Conservation (phyloP, 2,113 vertebrate genomes). For the Oryctolagus cuniculus region DNA sequence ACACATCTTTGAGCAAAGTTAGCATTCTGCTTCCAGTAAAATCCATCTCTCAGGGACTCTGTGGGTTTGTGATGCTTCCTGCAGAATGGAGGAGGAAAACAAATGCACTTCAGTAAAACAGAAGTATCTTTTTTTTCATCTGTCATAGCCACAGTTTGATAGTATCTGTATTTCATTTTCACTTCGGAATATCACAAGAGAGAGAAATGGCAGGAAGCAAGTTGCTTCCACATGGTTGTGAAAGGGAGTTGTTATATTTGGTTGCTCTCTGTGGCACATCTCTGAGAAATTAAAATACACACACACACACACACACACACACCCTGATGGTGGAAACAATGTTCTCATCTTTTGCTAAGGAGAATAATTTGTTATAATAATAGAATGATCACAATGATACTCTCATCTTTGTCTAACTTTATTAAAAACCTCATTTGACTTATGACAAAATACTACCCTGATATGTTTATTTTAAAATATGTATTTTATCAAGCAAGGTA, state of each 20-base stretch:
- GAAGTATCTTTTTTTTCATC: conserved; percentile 82
- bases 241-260: conserved; percentile 84
- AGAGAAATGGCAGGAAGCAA: conserved; percentile 84
- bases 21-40: conserved; percentile 81
- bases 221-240: conserved; percentile 83
- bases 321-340: conserved; percentile 47
- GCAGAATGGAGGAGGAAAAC: conserved; percentile 82
- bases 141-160: conserved; percentile 83
- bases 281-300: conserved; percentile 58
- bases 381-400: conserved; percentile 11
- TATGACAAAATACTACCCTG: conserved; percentile 16
- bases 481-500: not conserved
- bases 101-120: conserved; percentile 85
- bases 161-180: conserved; percentile 85
- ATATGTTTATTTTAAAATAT: conserved; percentile 47
- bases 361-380: conserved; percentile 46
- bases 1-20: conserved; percentile 86
- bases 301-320: not conserved
- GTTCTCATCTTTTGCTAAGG: conserved; percentile 52
- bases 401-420: not conserved
- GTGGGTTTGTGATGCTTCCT: conserved; percentile 84
- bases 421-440: conserved; percentile 48
- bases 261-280: conserved; percentile 76
- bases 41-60: conserved; percentile 82
- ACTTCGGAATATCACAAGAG: conserved; percentile 82